phyloP scores from a whole-genome alignment of 2,888 invertebrate species.

The Drosophila paranaensis region DNA sequence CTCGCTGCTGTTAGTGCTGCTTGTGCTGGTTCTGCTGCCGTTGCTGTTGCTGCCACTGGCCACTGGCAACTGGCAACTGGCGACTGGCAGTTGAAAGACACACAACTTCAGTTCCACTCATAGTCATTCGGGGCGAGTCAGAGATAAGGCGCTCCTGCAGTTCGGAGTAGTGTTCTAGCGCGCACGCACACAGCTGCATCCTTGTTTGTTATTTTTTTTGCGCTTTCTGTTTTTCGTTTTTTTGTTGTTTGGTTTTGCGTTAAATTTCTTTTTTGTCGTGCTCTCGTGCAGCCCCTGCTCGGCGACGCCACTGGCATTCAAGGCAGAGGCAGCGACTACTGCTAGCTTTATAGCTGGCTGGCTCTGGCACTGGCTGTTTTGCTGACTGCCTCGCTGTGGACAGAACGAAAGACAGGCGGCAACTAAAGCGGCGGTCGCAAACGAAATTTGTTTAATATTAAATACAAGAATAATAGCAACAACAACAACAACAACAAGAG shows the following conservation, averaged over 20 bases:
- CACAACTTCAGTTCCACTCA: constrained; percentile 47
- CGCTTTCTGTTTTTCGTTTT: constrained; percentile 5
- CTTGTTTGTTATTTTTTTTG: constrained; percentile 20
- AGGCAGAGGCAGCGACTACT: constrained; percentile 56
- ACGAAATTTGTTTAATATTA: constrained; percentile 61
- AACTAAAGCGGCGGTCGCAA: constrained; percentile 67
- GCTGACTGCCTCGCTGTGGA: constrained; percentile 73
- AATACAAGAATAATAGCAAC: constrained; percentile 36
- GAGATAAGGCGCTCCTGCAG: constrained; percentile 39
- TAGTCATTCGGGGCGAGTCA: constrained; percentile 44
- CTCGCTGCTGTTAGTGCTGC: constrained; percentile 14
- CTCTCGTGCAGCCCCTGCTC: constrained; percentile 36
- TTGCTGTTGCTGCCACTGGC: constrained; percentile 17
- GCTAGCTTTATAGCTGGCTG: constrained; percentile 62
- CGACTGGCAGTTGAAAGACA: constrained; percentile 33
- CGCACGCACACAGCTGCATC: constrained; percentile 39
- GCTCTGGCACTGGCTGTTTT: constrained; percentile 63
- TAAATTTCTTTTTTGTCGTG: constrained; percentile 13
- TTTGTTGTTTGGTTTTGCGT: constrained; percentile 16
- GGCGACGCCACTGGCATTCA: constrained; percentile 41
- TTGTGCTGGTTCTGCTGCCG: constrained; percentile 5
- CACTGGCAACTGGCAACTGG: constrained; percentile 25
- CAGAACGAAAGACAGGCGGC: constrained; percentile 78
- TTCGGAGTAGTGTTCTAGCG: constrained; percentile 35
- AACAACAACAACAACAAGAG: not conserved